Base-by-base conservation (phyloP, 2,888 invertebrate genomes). In the Cylloceria caligata region DNA sequence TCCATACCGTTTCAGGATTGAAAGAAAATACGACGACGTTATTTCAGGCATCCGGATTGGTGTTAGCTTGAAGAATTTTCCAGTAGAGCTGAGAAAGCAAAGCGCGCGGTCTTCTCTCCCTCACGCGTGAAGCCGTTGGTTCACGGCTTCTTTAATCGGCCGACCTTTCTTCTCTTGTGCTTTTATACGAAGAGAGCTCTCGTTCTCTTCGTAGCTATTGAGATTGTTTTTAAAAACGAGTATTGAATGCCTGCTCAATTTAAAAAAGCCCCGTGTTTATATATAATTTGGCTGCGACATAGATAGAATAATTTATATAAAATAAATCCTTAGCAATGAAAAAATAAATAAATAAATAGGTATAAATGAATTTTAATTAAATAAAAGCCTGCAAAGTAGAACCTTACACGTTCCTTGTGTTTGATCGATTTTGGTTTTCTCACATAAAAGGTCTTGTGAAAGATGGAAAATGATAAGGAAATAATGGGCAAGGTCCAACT, bases 1-100 rank as follows among this genome's bases (percentile, higher is more conserved):
- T 88, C 81, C 85, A 84, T 86, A 84, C 39, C 57, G 27, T 30
- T 60, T 49, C 85, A 85, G 86, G 88, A 91, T 91, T 89, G 89
- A 91, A 91, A 90, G 91, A 91, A 91, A 91, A 91, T 89, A 91
- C 86, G 83, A 73, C 68, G 82, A 83, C 87, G 90, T 91, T 91
- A 91, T 91, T 90, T 89, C 89, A 90, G 88, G 87, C 86, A 85
- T 85, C 85, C 83, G 42, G 27, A 45, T 71, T 19, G 75, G 81
- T 74, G 81, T 84, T 84, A 84, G 78, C 77, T n/a, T 62, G 75
- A 55, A 71, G 81, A 83, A 85, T 84, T 86, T 86, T 83, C 78
- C 82, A 80, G 77, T 24, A 67, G 77, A 86, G 74, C 78, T 84
- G 75, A 81, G 79, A 85, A 86, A 85, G 84, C 83, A 84, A 82